Evolutionary conservation across 64 coral and sea anemone species (phyloP).

Genomic region (Stichodactyla helianthus): DNA sequence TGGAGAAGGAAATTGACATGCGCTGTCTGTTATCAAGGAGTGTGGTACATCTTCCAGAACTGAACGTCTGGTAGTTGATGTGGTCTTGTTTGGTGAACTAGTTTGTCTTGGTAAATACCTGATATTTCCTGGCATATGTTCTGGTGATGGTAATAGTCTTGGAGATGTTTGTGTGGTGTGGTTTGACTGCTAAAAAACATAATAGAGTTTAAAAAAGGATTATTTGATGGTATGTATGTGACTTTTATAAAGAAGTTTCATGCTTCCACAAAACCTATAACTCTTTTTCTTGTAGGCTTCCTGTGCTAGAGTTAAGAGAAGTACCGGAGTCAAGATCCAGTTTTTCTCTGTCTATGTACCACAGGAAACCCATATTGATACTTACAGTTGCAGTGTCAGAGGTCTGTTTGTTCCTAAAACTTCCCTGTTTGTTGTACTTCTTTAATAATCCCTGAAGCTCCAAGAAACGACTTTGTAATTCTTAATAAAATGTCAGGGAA

Average conservation of each 20-base stretch:
- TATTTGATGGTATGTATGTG: too few relatives aligned
- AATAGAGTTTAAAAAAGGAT: too few relatives aligned
- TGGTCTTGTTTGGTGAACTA: background rate
- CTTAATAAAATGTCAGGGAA: constrained; percentile 16
- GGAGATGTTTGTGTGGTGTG: constrained; percentile 2
- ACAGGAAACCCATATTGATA: background rate
- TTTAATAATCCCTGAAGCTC: constrained; percentile 46
- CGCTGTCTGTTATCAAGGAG: background rate
- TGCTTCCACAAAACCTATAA: background rate
- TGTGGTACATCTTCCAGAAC: background rate
- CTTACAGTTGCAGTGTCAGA: background rate
- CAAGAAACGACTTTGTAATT: constrained; percentile 56
- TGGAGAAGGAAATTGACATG: background rate
- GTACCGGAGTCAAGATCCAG: background rate
- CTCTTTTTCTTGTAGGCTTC: background rate
- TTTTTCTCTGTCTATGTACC: background rate
- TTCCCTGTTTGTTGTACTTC: constrained; percentile 38
- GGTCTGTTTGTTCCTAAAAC: background rate
- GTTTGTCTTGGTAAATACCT: background rate
- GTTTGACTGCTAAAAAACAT: background rate
- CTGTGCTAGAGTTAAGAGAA: background rate
- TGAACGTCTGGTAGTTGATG: background rate
- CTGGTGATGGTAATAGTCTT: background rate
- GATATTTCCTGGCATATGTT: constrained; percentile 6
- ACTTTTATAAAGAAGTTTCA: too few relatives aligned